Conservation (phyloP, 2,888 invertebrate genomes). For the Zhengitettix transpicula region DNA sequence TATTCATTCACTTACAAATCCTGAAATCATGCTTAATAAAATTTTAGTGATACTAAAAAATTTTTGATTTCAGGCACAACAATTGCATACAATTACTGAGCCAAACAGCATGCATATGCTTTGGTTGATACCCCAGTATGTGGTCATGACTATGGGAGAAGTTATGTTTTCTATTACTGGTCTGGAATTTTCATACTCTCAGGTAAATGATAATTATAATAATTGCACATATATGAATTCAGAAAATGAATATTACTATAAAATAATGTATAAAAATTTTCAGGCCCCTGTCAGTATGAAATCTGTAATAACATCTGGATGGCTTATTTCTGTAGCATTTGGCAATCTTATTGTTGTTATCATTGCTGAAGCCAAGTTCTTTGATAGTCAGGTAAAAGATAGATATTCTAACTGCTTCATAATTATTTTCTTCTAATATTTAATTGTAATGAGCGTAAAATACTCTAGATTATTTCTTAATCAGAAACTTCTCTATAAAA, state of each 20-base stretch:
- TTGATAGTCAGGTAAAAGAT: slow-evolving; percentile 56
- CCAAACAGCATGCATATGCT: slow-evolving; percentile 65
- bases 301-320: slow-evolving; percentile 78
- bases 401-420: too few relatives aligned
- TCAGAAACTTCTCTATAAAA: too few relatives aligned
- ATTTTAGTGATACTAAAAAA: too few relatives aligned
- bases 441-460: too few relatives aligned
- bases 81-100: slow-evolving; percentile 34
- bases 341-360: slow-evolving; percentile 88
- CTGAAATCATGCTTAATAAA: too few relatives aligned
- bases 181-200: slow-evolving; percentile 87
- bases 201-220: slow-evolving; percentile 23
- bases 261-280: slow-evolving; percentile 1
- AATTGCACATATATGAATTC: too few relatives aligned
- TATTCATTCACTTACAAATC: too few relatives aligned
- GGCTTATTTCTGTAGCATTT: slow-evolving; percentile 82
- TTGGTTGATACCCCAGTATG: slow-evolving; percentile 81
- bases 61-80: slow-evolving; percentile 19
- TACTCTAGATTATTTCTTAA: too few relatives aligned
- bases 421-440: too few relatives aligned
- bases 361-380: slow-evolving; percentile 60
- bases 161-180: slow-evolving; percentile 94
- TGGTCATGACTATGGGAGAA: slow-evolving; percentile 83
- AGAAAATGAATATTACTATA: background rate
- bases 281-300: slow-evolving; percentile 86